Conservation (phyloP, 2,797 vertebrate genomes). For the Eulemur albifrons region DNA sequence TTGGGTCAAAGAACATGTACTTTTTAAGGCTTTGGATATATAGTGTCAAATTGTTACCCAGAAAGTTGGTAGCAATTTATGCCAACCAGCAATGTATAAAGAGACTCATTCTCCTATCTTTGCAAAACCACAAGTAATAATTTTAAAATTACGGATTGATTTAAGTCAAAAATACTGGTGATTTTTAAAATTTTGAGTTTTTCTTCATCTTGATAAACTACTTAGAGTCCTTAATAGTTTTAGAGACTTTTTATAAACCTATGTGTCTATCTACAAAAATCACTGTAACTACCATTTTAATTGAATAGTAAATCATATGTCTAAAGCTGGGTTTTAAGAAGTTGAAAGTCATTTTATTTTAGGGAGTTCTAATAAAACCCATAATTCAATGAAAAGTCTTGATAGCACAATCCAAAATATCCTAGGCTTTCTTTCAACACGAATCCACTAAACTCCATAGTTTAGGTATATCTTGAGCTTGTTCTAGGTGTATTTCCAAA, state of each 20-base stretch:
- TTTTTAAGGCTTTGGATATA: not conserved
- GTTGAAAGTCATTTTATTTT: slow-evolving; percentile 32
- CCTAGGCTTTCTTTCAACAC: not conserved
- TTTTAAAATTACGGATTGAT: not conserved
- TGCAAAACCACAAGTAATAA: not conserved
- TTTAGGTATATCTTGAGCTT: not conserved
- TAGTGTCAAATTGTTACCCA: not conserved
- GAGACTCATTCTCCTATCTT: not conserved
- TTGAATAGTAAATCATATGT: not conserved
- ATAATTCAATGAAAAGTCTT: slow-evolving; percentile 24
- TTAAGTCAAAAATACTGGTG: slow-evolving; percentile 9
- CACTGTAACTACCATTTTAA: not conserved
- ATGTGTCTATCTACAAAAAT: not conserved
- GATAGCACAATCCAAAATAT: not conserved
- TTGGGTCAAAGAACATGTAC: not conserved
- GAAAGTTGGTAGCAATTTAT: slow-evolving; percentile 17
- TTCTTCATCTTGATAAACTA: slow-evolving; percentile 41
- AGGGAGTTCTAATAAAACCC: not conserved
- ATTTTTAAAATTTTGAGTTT: slow-evolving; percentile 9
- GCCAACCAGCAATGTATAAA: not conserved
- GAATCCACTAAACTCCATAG: not conserved
- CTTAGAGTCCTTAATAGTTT: slow-evolving; percentile 17
- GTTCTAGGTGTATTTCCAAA: not conserved
- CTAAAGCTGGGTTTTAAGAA: not conserved
- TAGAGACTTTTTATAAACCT: slow-evolving; percentile 28